phyloP scores from a whole-genome alignment of 2,888 invertebrate species.

The Pterobdella sp. region DNA sequence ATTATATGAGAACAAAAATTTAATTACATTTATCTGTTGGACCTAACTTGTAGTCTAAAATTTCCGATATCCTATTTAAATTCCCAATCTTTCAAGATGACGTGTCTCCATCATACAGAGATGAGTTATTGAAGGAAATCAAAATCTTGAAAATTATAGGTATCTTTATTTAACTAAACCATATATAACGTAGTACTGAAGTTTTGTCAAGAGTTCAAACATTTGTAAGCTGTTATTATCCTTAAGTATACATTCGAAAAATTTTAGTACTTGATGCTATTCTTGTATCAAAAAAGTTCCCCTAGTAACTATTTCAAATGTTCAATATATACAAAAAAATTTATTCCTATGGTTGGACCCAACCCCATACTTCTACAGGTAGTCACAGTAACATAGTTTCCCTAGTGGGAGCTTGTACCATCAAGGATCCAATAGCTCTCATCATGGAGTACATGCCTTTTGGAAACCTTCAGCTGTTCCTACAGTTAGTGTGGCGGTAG shows the following conservation, averaged over 20 bases:
- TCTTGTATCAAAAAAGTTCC: no score
- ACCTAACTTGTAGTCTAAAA: neutral
- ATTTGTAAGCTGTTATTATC: no score
- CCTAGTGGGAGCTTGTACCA: conserved; percentile 64
- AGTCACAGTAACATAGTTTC: conserved; percentile 67
- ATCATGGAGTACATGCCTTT: conserved; percentile 71
- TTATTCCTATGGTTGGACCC: no score
- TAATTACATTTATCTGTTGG: neutral
- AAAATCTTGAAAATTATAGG: conserved; percentile 70
- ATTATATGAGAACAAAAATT: neutral
- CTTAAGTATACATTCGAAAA: no score
- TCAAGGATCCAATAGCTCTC: conserved; percentile 63
- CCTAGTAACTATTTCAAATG: no score
- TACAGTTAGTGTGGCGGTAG: conserved; percentile 35
- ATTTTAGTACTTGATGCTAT: no score
- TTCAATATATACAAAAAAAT: no score
- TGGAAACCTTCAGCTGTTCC: conserved; percentile 61
- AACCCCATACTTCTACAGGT: no score
- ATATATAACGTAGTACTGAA: no score
- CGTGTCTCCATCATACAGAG: conserved; percentile 49
- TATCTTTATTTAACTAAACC: conserved; percentile 33
- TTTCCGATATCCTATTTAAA: neutral
- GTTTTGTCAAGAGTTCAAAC: no score
- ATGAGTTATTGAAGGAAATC: conserved; percentile 70
- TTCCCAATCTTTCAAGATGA: conserved; percentile 43